Evolutionary conservation across 2,888 invertebrate genomes (phyloP).

Genomic region (Anarsia innoxiella): DNA sequence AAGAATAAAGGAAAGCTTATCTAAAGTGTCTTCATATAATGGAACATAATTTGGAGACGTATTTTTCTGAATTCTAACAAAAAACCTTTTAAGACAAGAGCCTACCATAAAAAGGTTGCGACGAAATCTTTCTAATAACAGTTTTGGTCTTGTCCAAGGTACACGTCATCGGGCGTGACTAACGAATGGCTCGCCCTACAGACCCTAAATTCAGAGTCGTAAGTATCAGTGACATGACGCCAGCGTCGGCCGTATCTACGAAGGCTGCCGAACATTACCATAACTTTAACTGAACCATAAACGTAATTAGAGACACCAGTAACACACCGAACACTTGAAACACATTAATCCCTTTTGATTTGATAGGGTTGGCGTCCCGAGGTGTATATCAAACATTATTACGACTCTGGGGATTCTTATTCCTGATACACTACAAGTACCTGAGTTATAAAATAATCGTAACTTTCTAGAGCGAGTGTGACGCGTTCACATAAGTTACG

Average conservation of each 20-base stretch:
- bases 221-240: constrained; percentile 64
- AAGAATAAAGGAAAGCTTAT: too few species aligned
- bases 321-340: constrained; percentile 60
- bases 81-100: constrained; percentile 60
- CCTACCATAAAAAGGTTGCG: constrained; percentile 44
- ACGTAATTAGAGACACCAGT: constrained; percentile 69
- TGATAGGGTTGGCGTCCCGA: constrained; percentile 51
- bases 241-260: constrained; percentile 54
- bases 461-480: constrained; percentile 33
- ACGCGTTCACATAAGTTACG: constrained; percentile 34
- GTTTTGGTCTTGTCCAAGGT: constrained; percentile 76
- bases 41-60: too few species aligned
- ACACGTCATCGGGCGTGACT: constrained; percentile 74
- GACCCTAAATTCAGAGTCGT: constrained; percentile 74
- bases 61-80: constrained; percentile 29
- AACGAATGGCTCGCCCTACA: constrained; percentile 76
- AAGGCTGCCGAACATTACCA: constrained; percentile 64
- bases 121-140: constrained; percentile 68
- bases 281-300: constrained; percentile 63
- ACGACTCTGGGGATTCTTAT: constrained; percentile 42
- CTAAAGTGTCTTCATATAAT: too few species aligned
- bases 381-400: constrained; percentile 47
- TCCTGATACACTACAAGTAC: constrained; percentile 41
- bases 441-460: constrained; percentile 43
- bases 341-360: constrained; percentile 65